These are phyloP conservation scores for Morinoia aosen DNA, from an alignment of 2,888 invertebrate species.

Conservation along the genomic window DNA sequence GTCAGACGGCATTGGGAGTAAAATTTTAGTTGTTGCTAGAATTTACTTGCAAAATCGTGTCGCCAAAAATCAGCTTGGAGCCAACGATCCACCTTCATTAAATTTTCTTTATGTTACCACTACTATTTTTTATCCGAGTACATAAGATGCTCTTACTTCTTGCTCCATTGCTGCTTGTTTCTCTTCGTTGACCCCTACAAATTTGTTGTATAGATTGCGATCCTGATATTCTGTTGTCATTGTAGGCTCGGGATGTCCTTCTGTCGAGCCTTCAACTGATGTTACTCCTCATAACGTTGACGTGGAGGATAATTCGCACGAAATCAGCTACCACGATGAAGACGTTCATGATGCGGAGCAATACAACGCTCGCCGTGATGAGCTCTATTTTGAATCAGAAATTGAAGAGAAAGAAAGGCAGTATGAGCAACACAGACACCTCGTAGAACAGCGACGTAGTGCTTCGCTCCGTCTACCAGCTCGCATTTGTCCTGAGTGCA, in stretches of 20 bases:
- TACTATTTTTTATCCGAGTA: background rate
- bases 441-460: background rate
- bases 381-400: background rate
- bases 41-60: background rate
- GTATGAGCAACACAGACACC: conserved; percentile 8
- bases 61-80: background rate
- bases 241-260: conserved; percentile 37
- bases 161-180: conserved; percentile 47
- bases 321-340: conserved; percentile 11
- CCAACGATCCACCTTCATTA: background rate
- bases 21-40: background rate
- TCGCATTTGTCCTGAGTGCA: background rate
- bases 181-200: background rate
- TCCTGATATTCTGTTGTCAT: conserved; percentile 1
- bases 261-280: conserved; percentile 36
- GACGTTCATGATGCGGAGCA: background rate
- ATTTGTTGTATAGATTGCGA: background rate
- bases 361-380: background rate
- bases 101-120: background rate
- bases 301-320: background rate
- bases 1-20: background rate
- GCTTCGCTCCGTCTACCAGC: background rate
- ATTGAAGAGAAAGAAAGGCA: conserved; percentile 27
- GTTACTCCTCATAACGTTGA: conserved; percentile 13
- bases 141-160: background rate